These are phyloP conservation scores for Platalea minor DNA, from an alignment of 2,797 vertebrate species.

Conservation along the genomic window DNA sequence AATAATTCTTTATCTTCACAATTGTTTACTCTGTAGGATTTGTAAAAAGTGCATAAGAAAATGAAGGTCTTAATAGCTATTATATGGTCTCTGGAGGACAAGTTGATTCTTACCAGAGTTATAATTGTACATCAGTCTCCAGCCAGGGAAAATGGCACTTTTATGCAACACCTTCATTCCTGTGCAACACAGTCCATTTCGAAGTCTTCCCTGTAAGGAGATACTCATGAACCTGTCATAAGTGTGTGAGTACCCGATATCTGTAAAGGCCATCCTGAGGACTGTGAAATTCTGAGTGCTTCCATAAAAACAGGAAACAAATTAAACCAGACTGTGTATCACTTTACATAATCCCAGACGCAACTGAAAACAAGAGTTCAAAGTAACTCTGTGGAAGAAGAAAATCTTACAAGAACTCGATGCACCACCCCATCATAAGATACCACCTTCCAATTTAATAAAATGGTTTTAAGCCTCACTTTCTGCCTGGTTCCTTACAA, in stretches of 20 bases:
- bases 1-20: neutral
- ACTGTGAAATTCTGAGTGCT: neutral
- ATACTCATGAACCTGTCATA: neutral
- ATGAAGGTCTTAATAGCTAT: neutral
- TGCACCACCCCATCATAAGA: neutral
- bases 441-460: neutral
- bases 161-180: neutral
- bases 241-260: neutral
- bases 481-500: neutral
- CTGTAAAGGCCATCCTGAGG: neutral
- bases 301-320: neutral
- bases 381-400: neutral
- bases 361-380: neutral
- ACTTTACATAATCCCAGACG: neutral
- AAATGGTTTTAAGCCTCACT: neutral
- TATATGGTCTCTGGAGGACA: neutral
- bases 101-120: neutral
- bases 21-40: neutral
- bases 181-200: neutral
- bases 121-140: neutral
- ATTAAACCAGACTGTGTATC: neutral
- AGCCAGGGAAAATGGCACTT: neutral
- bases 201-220: neutral
- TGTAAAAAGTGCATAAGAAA: neutral
- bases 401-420: neutral